Conservation (phyloP, 2,113 vertebrate genomes). For the Corythoichthys haematopterus region DNA sequence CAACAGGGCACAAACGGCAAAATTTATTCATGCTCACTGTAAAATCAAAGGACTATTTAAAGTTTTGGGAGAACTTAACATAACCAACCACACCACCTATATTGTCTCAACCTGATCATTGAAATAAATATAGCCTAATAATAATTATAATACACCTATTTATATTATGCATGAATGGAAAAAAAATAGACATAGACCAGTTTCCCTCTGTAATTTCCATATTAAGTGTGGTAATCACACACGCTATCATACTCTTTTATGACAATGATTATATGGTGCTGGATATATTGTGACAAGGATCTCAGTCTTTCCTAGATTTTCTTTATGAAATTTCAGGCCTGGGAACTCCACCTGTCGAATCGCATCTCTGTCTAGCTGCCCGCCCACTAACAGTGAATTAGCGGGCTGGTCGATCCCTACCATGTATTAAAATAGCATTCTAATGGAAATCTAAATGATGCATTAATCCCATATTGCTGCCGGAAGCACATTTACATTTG, state of each 20-base stretch:
- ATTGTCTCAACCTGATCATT: no score
- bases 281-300: neutral
- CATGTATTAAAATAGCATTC: slow-evolving; percentile 1
- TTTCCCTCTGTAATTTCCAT: neutral
- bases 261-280: neutral
- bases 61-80: neutral
- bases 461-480: neutral
- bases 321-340: neutral
- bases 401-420: neutral
- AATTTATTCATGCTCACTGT: neutral
- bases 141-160: no score
- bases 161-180: no score
- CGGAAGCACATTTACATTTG: slow-evolving; percentile 7
- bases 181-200: neutral
- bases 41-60: neutral
- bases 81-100: no score
- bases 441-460: slow-evolving; percentile 14
- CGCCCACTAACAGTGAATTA: neutral
- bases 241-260: neutral
- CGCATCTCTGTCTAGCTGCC: neutral
- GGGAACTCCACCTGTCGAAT: neutral
- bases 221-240: neutral
- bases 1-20: neutral
- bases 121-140: no score
- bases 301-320: neutral